Evolutionary conservation across 92 coral and sea anemone genomes (phyloP).

Genomic region (Scolanthus callimorphus): DNA sequence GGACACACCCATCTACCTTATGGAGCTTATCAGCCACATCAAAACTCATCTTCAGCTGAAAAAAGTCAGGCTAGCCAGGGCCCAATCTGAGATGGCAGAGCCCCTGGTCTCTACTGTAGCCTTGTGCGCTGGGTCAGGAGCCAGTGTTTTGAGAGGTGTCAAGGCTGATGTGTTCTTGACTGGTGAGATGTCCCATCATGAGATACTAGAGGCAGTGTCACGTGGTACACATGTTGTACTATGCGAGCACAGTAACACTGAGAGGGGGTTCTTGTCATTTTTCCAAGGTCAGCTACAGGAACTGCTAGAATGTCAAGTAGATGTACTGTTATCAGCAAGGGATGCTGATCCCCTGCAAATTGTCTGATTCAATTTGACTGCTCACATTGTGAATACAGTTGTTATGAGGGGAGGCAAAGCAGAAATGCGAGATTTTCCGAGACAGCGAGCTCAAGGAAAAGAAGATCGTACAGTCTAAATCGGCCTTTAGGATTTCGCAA

Average conservation of each 20-base stretch:
- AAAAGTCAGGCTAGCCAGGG: conserved; percentile 75
- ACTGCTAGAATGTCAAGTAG: conserved; percentile 55
- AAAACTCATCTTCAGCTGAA: conserved; percentile 67
- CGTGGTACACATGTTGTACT: conserved; percentile 85
- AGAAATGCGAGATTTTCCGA: too few species aligned
- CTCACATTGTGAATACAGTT: too few species aligned
- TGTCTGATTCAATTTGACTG: conserved; percentile 29
- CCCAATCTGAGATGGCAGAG: background rate
- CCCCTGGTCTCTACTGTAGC: conserved; percentile 62
- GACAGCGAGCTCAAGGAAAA: too few species aligned
- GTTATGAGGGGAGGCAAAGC: too few species aligned
- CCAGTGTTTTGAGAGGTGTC: conserved; percentile 71
- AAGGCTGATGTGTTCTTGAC: conserved; percentile 88
- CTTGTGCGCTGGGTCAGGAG: conserved; percentile 97
- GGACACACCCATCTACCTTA: conserved; percentile 43
- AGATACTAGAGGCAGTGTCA: conserved; percentile 85
- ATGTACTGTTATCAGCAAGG: conserved; percentile 45
- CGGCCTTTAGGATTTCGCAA: too few species aligned
- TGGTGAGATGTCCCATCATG: conserved; percentile 99
- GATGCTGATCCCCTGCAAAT: conserved; percentile 86
- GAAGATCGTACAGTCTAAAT: too few species aligned
- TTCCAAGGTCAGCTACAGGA: conserved; percentile 48
- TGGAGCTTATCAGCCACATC: conserved; percentile 55
- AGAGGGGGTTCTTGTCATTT: conserved; percentile 77
- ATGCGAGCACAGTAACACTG: conserved; percentile 98